Base-by-base conservation (phyloP, 2,797 vertebrate species). In the Helicolenus hilgendorfi region DNA sequence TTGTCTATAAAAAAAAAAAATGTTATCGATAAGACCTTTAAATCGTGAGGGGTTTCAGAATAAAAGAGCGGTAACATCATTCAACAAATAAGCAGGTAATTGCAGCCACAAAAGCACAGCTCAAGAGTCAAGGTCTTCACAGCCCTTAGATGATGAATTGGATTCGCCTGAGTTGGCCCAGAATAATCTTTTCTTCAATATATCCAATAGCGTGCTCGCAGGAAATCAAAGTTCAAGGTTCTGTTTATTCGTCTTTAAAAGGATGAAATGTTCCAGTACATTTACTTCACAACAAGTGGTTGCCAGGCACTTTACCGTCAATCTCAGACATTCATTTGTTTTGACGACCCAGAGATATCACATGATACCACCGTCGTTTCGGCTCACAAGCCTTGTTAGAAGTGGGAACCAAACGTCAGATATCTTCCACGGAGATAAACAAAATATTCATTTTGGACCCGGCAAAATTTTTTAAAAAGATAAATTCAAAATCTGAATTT, bases 141-240 rank as follows among this genome's bases (percentile, higher is more conserved):
- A 22, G 20, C 26, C 26, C 9, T n/a, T 22, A 35, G 22, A n/a
- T 11, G 22, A 31, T 29, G 6, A 33, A 31, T 69, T 60, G 31
- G 2, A 77, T 71, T 81, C 1, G 1, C 35, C n/a, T n/a, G 29
- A n/a, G 49, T 24, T 68, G 5, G 6, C 20, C 6, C 3, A 55
- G 68, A 14, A 41, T 71, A 11, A 59, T 77, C 36, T 27, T 35
- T 55, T 63, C 49, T 35, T 15, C 24, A 62, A 60, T 63, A 71
- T 35, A 29, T 26, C 18, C 20, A 6, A 60, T 27, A 55, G 55
- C 29, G 36, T 45, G 35, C 33, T 59, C 15, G 53, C 27, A 36
- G 53, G 45, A 84, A 27, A 71, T 76, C 15, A 62, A 36, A 22
- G n/a, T 45, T 64, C 55, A 69, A 29, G 29, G 20, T 74, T 83